Base-by-base conservation (phyloP, 2,888 invertebrate genomes). In the Sarcophaga variegata region DNA sequence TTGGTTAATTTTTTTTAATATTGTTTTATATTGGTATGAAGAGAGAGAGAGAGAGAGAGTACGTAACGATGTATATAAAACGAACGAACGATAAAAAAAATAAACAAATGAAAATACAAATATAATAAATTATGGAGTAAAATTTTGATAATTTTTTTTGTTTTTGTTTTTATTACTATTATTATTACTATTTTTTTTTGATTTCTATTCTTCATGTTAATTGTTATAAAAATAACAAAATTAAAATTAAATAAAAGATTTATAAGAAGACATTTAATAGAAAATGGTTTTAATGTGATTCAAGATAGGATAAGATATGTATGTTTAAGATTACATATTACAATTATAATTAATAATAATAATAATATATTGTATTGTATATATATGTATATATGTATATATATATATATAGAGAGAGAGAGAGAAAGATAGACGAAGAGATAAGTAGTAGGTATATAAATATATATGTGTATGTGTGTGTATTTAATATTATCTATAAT, bases 41-140 rank as follows among this genome's bases (percentile, higher is more conserved):
- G 86, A 86, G 64, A 81, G 90, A 91, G 54, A 22, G 22, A 49
- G 12, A 54, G 14, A 54, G 91, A 92, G 91, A 91, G 92, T 90
- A 89, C 89, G 89, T 90, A 54, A 89, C 89, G 89, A 89, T 89
- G 89, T 89, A 83, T 86, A 89, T 88, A 88, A 37, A 91, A 91
- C 91, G 91, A 92, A 91, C 91, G 91, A 91, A 91, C 91, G 91
- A 91, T 90, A 91, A 91, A 92, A 92, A 92, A 92, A 92, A 91
- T 91, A 91, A 92, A 91, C 91, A 92, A 92, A 92, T 91, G 91
- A 92, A 92, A 92, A 92, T 92, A 92, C 92, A 92, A 92, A 92
- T 92, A 91, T 92, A 92, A 91, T 91, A 91, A 91, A 92, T 88
- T 91, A 90, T 92, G 91, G 91, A 92, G 91, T 90, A 91, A 90